Percentiles rank a stretch among this genome's conserved stretches.
Conservation (phyloP, 2,888 invertebrate species). For the Hydraecia micacea region DNA sequence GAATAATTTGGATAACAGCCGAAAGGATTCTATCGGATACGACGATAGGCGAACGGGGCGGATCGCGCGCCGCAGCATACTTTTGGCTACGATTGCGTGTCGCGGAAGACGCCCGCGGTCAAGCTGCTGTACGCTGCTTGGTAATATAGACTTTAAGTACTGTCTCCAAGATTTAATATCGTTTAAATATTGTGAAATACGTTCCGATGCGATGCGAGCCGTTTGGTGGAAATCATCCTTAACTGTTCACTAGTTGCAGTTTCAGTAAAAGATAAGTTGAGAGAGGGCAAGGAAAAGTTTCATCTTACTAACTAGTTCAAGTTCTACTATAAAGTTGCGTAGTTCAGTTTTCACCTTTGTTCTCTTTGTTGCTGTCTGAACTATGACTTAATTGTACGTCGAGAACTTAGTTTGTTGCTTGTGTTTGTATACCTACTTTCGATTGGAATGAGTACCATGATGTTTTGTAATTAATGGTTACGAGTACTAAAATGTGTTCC, state of each 20-base stretch:
- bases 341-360: constrained; percentile 10
- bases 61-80: no score
- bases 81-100: no score
- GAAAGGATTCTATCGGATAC: no score
- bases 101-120: no score
- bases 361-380: background rate
- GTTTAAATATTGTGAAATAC: no score
- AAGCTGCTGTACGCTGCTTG: no score
- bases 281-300: background rate
- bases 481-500: background rate
- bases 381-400: background rate
- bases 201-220: no score
- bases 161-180: no score
- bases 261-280: constrained; percentile 9
- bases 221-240: no score
- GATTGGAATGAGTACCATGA: background rate
- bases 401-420: background rate
- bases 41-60: no score
- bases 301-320: background rate
- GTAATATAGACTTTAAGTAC: no score
- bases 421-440: background rate
- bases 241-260: constrained; percentile 13
- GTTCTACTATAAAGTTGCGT: background rate
- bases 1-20: no score
- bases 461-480: background rate